Evolutionary conservation across 2,113 vertebrate genomes (phyloP).

Genomic region (Onychostoma macrolepis): DNA sequence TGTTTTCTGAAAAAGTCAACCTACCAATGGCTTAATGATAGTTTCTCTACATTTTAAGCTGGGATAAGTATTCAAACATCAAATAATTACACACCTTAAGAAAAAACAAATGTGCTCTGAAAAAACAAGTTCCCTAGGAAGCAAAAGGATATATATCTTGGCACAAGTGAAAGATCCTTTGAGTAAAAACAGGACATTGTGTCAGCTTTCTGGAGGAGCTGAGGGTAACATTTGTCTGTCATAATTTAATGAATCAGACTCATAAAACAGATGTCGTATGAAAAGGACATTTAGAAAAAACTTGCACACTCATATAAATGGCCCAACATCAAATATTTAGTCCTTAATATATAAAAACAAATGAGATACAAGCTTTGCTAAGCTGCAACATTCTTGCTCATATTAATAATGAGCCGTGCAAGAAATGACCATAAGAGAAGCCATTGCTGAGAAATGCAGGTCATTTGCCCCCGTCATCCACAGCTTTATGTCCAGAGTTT

Average conservation of each 20-base stretch:
- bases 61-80: neutral
- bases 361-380: slow-evolving; percentile 2
- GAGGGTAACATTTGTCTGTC: neutral
- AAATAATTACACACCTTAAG: neutral
- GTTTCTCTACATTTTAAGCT: neutral
- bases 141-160: neutral
- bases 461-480: slow-evolving; percentile 26
- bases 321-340: neutral
- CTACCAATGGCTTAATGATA: neutral
- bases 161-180: neutral
- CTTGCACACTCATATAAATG: neutral
- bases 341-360: neutral
- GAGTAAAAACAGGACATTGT: neutral
- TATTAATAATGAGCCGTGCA: neutral
- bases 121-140: neutral
- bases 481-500: slow-evolving; percentile 37
- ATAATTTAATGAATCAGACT: neutral
- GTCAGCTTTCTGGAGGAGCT: neutral
- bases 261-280: neutral
- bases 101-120: neutral
- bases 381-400: neutral
- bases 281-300: neutral
- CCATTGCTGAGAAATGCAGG: slow-evolving; percentile 17
- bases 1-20: neutral
- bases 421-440: slow-evolving; percentile 16